Evolutionary conservation across 2,113 vertebrate genomes (phyloP), one percentile per base, ranked within the genome.

Genomic region (Vulpes ferrilata): DNA sequence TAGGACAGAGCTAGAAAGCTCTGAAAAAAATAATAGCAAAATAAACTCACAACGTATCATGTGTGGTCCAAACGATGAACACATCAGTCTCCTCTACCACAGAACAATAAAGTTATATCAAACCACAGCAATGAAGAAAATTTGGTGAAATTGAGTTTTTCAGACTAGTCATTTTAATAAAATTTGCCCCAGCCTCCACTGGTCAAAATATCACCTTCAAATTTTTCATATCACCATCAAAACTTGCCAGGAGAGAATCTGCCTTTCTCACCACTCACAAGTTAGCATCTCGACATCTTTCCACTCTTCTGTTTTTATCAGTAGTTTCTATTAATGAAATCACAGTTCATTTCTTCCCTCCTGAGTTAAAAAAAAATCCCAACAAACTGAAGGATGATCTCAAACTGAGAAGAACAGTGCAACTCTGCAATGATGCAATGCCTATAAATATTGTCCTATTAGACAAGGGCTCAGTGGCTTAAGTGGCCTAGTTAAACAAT

Each of bases 391-490:
- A 90, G 57, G 78, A 82, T 95, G 90, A 96, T 90, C 76, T 97
- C 90, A 94, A 71, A 53, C n/a, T 60, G 88, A 92, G 87, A 90
- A 93, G 92, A 96, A 83, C 51, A 85, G 87, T 94, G 95, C 59
- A 83, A 65, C 78, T 93, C 22, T 65, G 83, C 4, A 0, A 76
- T 98, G 93, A 98, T 11, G 65, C 38, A 83, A 85, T 88, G 25
- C 23, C 97, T 98, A 94, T 96, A 98, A 98, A 96, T 97, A 97
- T 22, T 92, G 88, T 94, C 84, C 90, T 94, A 38, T 93, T 76
- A 88, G 90, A 88, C 53, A 17, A 85, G 55, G 38, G 80, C 60
- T 90, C 30, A 0, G 73, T 32, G 87, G 91, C 59, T 76, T 95
- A 64, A 80, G 76, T 88, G 92, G 57, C 98, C 96, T 81, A 94